These are phyloP conservation scores for Synodontis membranacea DNA, from an alignment of 2,113 vertebrate species.

Conservation along the genomic window DNA sequence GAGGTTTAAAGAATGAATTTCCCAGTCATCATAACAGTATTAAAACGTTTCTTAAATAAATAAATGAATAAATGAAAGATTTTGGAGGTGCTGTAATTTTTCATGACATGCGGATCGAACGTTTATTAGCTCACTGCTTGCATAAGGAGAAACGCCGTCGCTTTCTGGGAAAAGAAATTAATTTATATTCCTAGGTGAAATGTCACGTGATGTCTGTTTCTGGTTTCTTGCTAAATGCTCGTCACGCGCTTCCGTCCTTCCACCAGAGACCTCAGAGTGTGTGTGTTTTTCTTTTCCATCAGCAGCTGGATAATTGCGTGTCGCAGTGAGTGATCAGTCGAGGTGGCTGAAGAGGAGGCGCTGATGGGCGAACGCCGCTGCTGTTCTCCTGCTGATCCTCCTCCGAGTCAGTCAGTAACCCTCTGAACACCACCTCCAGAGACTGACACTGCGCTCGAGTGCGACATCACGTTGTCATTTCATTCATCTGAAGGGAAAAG, in stretches of 20 bases:
- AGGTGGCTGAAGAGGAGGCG: constrained; percentile 16
- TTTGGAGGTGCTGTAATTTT: constrained; percentile 58
- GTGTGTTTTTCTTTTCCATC: background rate
- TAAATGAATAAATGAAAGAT: constrained; percentile 58
- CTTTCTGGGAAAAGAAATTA: constrained; percentile 52
- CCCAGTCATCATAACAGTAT: constrained; percentile 77
- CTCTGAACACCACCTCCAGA: background rate
- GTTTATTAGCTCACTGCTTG: constrained; percentile 7
- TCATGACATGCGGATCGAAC: constrained; percentile 27
- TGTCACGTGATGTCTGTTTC: constrained; percentile 26
- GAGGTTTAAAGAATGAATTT: constrained; percentile 70
- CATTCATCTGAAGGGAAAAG: background rate
- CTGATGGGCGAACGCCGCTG: constrained; percentile 23
- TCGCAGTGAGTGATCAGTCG: constrained; percentile 48
- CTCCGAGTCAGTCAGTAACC: constrained; percentile 29
- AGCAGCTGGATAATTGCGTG: constrained; percentile 48
- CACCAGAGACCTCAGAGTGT: background rate
- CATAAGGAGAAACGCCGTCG: constrained; percentile 40
- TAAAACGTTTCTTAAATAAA: constrained; percentile 75
- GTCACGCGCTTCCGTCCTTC: background rate
- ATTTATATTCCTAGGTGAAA: constrained; percentile 50
- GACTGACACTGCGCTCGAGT: background rate
- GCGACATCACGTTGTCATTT: background rate
- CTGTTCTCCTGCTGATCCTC: constrained; percentile 3
- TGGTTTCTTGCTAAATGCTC: constrained; percentile 9